Evolutionary conservation across 2,888 invertebrate species (phyloP).

Genomic region (Diplazon laetatorius): DNA sequence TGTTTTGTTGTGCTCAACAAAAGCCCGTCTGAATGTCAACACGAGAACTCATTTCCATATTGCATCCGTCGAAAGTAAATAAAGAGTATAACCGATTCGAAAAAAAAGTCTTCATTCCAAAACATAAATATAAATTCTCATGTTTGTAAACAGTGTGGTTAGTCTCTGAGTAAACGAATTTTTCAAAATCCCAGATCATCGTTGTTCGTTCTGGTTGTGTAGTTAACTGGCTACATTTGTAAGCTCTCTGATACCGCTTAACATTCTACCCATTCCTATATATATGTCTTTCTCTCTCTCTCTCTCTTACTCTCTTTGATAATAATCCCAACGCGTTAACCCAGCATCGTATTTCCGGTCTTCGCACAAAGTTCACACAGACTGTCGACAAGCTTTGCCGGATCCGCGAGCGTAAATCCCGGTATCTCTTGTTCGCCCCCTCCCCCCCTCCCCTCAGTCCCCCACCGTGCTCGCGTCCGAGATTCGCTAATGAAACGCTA

Average conservation of each 20-base stretch:
- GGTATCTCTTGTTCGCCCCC: conserved; percentile 15
- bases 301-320: no score
- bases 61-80: no score
- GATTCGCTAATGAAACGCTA: conserved; percentile 71
- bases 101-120: no score
- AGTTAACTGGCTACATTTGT: background rate
- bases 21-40: no score
- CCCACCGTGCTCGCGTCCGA: conserved; percentile 23
- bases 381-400: conserved; percentile 29
- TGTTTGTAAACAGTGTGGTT: no score
- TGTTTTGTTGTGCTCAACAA: no score
- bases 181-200: background rate
- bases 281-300: background rate
- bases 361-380: background rate
- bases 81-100: no score
- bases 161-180: background rate
- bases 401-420: conserved; percentile 19
- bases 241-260: background rate
- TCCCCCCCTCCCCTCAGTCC: background rate
- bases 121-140: no score
- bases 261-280: no score
- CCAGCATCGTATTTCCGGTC: background rate
- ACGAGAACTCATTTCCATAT: no score
- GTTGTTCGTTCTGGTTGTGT: background rate
- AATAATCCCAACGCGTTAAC: conserved; percentile 6